A percentile compares a stretch with the other conserved stretches of the same genome.
phyloP scores from a whole-genome alignment of 1,140 invertebrate species.

The Drosophila malerkotliana region DNA sequence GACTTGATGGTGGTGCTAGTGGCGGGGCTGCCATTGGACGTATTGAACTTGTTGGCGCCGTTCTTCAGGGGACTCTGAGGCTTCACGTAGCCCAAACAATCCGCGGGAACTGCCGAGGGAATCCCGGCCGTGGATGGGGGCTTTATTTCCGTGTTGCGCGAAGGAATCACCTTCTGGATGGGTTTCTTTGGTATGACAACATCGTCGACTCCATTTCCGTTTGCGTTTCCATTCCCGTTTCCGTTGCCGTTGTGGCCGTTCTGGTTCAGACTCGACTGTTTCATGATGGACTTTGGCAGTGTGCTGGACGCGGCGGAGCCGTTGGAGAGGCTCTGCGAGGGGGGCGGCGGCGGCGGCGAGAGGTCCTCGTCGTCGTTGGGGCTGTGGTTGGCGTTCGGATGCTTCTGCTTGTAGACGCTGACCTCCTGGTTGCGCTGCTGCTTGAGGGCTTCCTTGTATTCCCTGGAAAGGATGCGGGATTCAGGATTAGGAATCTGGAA shows the following conservation, averaged over 20 bases:
- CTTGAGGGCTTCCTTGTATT: conserved; percentile 94
- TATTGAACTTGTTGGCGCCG: conserved; percentile 60
- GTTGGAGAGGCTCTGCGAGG: conserved; percentile 36
- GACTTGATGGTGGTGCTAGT: conserved; percentile 58
- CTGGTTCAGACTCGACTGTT: conserved; percentile 60
- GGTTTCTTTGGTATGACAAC: conserved; percentile 85
- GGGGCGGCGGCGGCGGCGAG: conserved; percentile 3
- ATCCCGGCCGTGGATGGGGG: conserved; percentile 39
- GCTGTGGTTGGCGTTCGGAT: conserved; percentile 73
- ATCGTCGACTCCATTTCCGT: conserved; percentile 64
- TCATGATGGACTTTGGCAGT: conserved; percentile 81
- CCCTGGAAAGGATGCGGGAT: conserved; percentile 85
- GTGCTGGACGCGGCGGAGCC: conserved; percentile 39
- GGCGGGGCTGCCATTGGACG: conserved; percentile 51
- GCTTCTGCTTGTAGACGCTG: conserved; percentile 86
- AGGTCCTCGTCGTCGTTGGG: conserved; percentile 64
- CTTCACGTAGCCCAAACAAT: conserved; percentile 87
- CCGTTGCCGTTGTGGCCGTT: conserved; percentile 44
- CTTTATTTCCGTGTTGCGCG: conserved; percentile 82
- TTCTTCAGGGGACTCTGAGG: conserved; percentile 89
- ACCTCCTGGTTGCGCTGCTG: conserved; percentile 91
- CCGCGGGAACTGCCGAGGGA: conserved; percentile 38
- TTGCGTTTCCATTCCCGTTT: conserved; percentile 38
- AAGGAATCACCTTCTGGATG: conserved; percentile 86
- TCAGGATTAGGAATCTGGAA: neutral